Evolutionary conservation across 2,888 invertebrate genomes (phyloP).

Genomic region (Nemotelus nigrinus): DNA sequence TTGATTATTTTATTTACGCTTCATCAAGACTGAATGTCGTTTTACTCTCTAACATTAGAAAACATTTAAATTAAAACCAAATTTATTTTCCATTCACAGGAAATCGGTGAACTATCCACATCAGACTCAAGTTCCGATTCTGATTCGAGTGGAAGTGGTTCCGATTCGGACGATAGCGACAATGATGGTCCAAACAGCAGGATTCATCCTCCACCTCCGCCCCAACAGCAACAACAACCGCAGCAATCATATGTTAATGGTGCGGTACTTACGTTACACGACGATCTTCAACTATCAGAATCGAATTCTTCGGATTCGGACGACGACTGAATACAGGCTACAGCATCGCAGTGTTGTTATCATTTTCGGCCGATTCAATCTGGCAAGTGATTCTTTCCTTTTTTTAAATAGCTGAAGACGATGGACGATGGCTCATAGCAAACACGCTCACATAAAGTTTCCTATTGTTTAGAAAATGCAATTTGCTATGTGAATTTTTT

Average conservation of each 20-base stretch:
- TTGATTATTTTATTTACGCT: too few relatives aligned
- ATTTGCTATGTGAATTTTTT: neutral
- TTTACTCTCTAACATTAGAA: too few relatives aligned
- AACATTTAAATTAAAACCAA: too few relatives aligned
- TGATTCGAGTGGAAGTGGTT: constrained; percentile 63
- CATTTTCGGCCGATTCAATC: too few relatives aligned
- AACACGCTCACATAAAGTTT: neutral
- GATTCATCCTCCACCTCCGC: constrained; percentile 54
- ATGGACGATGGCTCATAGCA: neutral
- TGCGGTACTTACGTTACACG: constrained; percentile 73
- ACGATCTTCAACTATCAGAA: constrained; percentile 87
- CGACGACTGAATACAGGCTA: constrained; percentile 58
- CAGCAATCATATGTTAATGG: constrained; percentile 57
- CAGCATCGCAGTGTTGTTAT: neutral
- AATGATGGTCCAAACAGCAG: constrained; percentile 45
- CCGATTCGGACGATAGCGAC: constrained; percentile 60
- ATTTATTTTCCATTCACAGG: constrained; percentile 52
- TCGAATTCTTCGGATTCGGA: constrained; percentile 84
- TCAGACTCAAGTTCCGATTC: constrained; percentile 64
- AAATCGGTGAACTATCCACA: constrained; percentile 62
- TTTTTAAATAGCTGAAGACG: too few relatives aligned
- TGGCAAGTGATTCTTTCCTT: too few relatives aligned
- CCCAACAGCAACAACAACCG: constrained; percentile 48
- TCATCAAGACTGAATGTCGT: too few relatives aligned
- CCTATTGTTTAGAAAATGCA: neutral